Percentiles rank a stretch among this genome's conserved stretches.
phyloP scores from a whole-genome alignment of 92 coral and sea anemone species.

The Blastomussa wellsi region DNA sequence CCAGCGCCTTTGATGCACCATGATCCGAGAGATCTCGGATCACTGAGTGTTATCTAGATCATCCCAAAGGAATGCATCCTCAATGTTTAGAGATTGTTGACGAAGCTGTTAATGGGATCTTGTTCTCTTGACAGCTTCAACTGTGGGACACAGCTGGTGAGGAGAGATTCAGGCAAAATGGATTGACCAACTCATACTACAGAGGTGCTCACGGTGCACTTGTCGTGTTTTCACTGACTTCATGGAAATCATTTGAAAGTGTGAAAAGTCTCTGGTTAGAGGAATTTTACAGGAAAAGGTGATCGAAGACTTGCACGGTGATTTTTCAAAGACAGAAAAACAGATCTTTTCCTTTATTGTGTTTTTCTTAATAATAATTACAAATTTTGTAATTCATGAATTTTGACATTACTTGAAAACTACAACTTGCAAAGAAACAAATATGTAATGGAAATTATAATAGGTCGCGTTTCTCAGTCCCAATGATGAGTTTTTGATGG shows the following conservation, averaged over 20 bases:
- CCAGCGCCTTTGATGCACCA: too few species aligned
- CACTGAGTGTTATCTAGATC: too few species aligned
- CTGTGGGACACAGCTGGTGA: slow-evolving; percentile 99
- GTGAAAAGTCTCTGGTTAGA: slow-evolving; percentile 78
- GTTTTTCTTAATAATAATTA: too few species aligned
- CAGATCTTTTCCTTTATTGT: neutral
- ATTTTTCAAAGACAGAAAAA: neutral
- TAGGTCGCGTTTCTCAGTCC: too few species aligned
- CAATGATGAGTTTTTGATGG: too few species aligned
- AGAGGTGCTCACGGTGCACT: slow-evolving; percentile 94
- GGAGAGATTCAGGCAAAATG: slow-evolving; percentile 73
- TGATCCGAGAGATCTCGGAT: too few species aligned
- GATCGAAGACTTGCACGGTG: neutral
- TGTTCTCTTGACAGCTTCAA: slow-evolving; percentile 64
- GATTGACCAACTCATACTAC: slow-evolving; percentile 76
- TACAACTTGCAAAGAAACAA: too few species aligned
- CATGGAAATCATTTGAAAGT: slow-evolving; percentile 61
- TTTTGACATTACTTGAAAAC: too few species aligned
- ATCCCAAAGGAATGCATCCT: too few species aligned
- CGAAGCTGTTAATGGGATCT: neutral
- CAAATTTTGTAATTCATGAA: too few species aligned
- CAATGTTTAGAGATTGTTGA: too few species aligned
- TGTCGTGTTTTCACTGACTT: slow-evolving; percentile 84
- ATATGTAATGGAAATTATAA: too few species aligned
- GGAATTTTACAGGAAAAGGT: slow-evolving; percentile 77